phyloP scores from a whole-genome alignment of 2,888 invertebrate genomes.

The Kuschelorhynchus macadamiae region DNA sequence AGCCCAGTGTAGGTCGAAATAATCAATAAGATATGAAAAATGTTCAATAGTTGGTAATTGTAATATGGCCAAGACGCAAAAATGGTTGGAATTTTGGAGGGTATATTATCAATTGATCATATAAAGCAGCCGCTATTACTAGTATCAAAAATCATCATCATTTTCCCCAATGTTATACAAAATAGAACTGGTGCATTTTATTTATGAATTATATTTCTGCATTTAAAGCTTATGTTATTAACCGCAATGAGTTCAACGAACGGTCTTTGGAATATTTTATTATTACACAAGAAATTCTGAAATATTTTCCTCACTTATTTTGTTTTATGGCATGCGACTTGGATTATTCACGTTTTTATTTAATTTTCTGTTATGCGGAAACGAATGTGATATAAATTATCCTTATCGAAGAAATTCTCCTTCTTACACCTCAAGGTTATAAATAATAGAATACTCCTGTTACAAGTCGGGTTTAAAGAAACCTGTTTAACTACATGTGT shows the following conservation, averaged over 20 bases:
- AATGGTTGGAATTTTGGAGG: too few relatives aligned
- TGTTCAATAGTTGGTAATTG: too few relatives aligned
- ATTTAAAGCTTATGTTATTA: slow-evolving; percentile 43
- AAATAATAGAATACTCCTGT: slow-evolving; percentile 8
- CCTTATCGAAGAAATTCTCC: slow-evolving; percentile 24
- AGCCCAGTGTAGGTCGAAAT: too few relatives aligned
- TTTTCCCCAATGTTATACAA: background rate
- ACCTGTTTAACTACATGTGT: too few relatives aligned
- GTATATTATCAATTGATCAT: too few relatives aligned
- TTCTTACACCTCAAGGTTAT: slow-evolving; percentile 28
- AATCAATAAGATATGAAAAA: too few relatives aligned
- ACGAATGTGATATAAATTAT: slow-evolving; percentile 5
- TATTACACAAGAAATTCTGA: slow-evolving; percentile 41
- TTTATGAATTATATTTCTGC: slow-evolving; percentile 44
- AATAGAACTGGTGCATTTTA: slow-evolving; percentile 13
- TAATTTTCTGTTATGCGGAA: slow-evolving; percentile 30
- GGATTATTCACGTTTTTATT: background rate
- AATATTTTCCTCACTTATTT: slow-evolving; percentile 38
- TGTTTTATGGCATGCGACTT: slow-evolving; percentile 23
- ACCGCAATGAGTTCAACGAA: slow-evolving; percentile 45
- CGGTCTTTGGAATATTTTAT: slow-evolving; percentile 41
- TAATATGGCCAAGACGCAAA: too few relatives aligned
- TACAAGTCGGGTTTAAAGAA: background rate
- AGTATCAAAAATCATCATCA: too few relatives aligned
- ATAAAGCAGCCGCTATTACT: too few relatives aligned